Conservation (phyloP, 2,797 vertebrate genomes). For the Pipistrellus pipistrellus region DNA sequence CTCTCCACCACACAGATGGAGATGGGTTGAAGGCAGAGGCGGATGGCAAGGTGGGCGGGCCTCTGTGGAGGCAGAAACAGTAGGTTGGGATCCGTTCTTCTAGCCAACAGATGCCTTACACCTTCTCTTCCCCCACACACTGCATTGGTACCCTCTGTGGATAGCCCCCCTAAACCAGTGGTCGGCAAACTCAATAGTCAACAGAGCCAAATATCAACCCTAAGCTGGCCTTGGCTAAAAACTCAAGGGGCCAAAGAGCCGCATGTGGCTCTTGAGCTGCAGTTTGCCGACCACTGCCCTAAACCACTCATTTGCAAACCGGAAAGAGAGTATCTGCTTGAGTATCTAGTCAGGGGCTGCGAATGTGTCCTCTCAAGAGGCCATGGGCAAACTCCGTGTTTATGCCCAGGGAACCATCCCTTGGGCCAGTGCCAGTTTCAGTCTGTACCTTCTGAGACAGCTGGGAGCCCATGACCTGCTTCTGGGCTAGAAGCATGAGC, state of each 20-base stretch:
- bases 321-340: neutral
- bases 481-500: neutral
- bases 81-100: slow-evolving; percentile 43
- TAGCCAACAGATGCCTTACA: slow-evolving; percentile 71
- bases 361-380: neutral
- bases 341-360: neutral
- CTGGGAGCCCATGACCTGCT: neutral
- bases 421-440: neutral
- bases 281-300: neutral
- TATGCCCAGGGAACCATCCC: neutral
- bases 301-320: neutral
- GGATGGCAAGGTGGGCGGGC: neutral
- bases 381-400: neutral
- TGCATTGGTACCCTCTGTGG: neutral
- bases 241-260: no score
- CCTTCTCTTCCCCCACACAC: neutral
- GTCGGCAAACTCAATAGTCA: no score
- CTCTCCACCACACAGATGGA: neutral
- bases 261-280: no score
- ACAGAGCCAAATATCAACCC: no score
- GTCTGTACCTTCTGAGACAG: neutral
- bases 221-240: no score
- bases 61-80: neutral
- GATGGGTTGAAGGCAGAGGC: neutral
- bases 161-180: neutral